Evolutionary conservation across 92 coral and sea anemone genomes (phyloP), one percentile per base, ranked within the genome.

Genomic region (Porites lobata): DNA sequence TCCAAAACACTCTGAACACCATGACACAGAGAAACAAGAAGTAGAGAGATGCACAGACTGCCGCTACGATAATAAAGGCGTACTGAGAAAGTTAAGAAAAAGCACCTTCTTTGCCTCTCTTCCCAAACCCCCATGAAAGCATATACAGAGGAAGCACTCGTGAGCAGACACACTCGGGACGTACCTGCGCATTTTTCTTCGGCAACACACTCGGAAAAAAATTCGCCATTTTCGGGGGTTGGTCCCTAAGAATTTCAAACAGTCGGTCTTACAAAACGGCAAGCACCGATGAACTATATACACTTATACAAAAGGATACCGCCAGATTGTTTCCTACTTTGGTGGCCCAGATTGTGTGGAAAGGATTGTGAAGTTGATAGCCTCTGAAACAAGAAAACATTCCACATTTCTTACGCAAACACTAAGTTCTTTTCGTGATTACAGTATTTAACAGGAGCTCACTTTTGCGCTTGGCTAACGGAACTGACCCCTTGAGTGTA

Each of bases 301-400:
- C 47, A 38, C 3, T 47, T n/a, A 19, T 20, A 59, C 29, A 61
- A 87, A 94, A 98, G 98, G 99, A 98, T 98, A 98, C 99, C 53
- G 98, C 99, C 50, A 93, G 65, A 62, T 95, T 79, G 57, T 83
- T 89, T 20, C 98, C 99, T 0, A 90, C 75, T 87, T 98, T 93
- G 18, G 95, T 95, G 12, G 99, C 94, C 99, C 99, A 98, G 74
- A 98, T 98, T 54, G 96, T 90, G 85, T 86, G 94, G 90, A 98
- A 98, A 14, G 99, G 98, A 82, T 98, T 96, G 69, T 93, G 92
- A 50, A 98, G 92, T 72, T 98, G 99, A 85, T 96, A 91, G 47
- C 99, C 99, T 83, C 99, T 98, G 88, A 51, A 87, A 88, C 15
- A n/a, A 24, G 21, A 84, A 68, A 19, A 7, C 70, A 38, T 5